Percentiles rank a stretch among this genome's conserved stretches.
Evolutionary conservation across 2,113 vertebrate genomes (phyloP).

Genomic region (Ciconia stormi): DNA sequence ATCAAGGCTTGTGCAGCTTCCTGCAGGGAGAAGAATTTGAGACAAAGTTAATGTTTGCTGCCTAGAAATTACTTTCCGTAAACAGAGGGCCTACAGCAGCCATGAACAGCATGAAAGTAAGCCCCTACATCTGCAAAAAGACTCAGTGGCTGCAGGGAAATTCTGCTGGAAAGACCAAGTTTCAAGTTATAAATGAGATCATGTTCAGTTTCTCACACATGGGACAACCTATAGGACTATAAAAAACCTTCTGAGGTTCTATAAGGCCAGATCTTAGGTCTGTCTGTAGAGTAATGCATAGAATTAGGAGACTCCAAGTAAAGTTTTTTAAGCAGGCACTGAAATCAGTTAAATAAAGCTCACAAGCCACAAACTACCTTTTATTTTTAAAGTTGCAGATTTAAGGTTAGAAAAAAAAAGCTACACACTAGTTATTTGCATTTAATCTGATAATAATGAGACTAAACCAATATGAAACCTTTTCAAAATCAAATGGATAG

Average conservation of each 20-base stretch:
- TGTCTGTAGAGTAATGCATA: not conserved
- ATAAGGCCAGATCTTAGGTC: not conserved
- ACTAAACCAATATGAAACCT: not conserved
- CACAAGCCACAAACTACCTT: not conserved
- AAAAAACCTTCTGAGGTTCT: not conserved
- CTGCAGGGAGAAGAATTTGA: slow-evolving; percentile 57
- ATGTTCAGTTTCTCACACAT: not conserved
- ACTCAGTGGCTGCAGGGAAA: not conserved
- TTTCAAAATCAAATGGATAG: not conserved
- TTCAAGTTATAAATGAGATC: not conserved
- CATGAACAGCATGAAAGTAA: not conserved
- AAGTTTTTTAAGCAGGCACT: not conserved
- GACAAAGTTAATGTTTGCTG: not conserved
- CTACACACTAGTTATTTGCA: not conserved
- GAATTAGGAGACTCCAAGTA: not conserved
- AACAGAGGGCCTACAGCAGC: not conserved
- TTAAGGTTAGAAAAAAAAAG: not conserved
- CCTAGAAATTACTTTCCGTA: not conserved
- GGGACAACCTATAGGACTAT: not conserved
- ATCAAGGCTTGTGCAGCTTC: slow-evolving; percentile 96
- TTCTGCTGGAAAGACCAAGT: not conserved
- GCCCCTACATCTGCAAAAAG: not conserved
- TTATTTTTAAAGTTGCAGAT: not conserved
- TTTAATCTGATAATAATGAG: not conserved
- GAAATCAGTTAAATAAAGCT: not conserved